Conservation (phyloP, 2,113 vertebrate genomes). For the Loxodonta africana region DNA sequence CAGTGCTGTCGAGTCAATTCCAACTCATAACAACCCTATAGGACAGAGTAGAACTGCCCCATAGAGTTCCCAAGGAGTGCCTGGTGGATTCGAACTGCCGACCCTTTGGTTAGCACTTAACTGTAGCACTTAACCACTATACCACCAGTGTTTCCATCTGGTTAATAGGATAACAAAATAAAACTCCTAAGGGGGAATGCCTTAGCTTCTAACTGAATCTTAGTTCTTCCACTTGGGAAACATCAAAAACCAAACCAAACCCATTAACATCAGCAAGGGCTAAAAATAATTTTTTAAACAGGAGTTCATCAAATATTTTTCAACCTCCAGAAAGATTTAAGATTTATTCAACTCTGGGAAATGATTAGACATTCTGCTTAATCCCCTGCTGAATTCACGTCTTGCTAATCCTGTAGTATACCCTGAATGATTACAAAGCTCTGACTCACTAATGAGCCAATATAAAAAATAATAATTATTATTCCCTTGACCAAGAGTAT, state of each 20-base stretch:
- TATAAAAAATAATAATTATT: constrained; percentile 59
- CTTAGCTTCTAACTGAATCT: not conserved
- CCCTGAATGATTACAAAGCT: constrained; percentile 72
- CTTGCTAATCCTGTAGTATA: constrained; percentile 73
- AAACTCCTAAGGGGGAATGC: not conserved
- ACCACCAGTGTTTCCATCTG: not conserved
- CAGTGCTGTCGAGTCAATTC: too few species aligned
- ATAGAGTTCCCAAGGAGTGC: too few species aligned
- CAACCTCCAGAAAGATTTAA: constrained; percentile 53
- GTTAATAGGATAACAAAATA: not conserved
- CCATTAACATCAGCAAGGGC: not conserved
- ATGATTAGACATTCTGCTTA: constrained; percentile 74
- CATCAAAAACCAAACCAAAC: not conserved
- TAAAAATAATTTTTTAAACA: constrained; percentile 63
- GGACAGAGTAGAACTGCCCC: too few species aligned
- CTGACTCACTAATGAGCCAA: constrained; percentile 62
- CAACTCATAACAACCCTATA: too few species aligned
- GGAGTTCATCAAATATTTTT: constrained; percentile 71
- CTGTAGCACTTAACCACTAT: too few species aligned
- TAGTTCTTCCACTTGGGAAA: constrained; percentile 32
- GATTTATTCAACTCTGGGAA: constrained; percentile 64
- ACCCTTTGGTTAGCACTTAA: too few species aligned
- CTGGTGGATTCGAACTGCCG: too few species aligned
- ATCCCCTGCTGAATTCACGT: constrained; percentile 73
- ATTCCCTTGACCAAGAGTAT: constrained; percentile 31